Conservation (phyloP, 2,113 vertebrate genomes). For the Amblyornis subalaris region DNA sequence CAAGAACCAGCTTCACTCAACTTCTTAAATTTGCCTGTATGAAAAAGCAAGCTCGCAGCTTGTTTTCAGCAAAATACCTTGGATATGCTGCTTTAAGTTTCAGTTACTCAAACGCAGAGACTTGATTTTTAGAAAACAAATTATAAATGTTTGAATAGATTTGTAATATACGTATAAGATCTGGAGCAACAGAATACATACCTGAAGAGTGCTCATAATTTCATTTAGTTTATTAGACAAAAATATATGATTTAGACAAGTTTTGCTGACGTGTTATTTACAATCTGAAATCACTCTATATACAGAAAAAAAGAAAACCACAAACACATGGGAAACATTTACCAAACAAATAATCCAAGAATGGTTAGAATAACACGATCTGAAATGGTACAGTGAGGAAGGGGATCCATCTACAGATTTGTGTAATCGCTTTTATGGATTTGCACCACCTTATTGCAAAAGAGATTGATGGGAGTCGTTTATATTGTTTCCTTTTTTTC, state of each 20-base stretch:
- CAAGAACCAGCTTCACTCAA: background rate
- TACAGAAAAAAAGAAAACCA: conserved; percentile 84
- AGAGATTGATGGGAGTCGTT: conserved; percentile 61
- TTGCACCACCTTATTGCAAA: conserved; percentile 80
- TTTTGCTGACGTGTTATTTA: conserved; percentile 95
- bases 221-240: conserved; percentile 99
- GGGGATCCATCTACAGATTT: conserved; percentile 81
- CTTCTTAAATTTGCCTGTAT: background rate
- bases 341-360: conserved; percentile 79
- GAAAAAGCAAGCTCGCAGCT: background rate
- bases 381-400: conserved; percentile 83
- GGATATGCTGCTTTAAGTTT: background rate
- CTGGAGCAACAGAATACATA: conserved; percentile 43
- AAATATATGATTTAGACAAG: conserved; percentile 99
- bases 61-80: background rate
- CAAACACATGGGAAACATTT: conserved; percentile 84
- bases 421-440: conserved; percentile 80
- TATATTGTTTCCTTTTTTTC: conserved; percentile 64
- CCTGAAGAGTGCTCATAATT: conserved; percentile 68
- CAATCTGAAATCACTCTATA: conserved; percentile 96
- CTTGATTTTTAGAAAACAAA: background rate
- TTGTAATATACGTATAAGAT: background rate
- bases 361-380: conserved; percentile 74
- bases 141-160: background rate
- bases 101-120: background rate